Percentiles rank a stretch among this genome's conserved stretches.
Conservation (phyloP, 2,888 invertebrate genomes). For the Abrostola tripartita region DNA sequence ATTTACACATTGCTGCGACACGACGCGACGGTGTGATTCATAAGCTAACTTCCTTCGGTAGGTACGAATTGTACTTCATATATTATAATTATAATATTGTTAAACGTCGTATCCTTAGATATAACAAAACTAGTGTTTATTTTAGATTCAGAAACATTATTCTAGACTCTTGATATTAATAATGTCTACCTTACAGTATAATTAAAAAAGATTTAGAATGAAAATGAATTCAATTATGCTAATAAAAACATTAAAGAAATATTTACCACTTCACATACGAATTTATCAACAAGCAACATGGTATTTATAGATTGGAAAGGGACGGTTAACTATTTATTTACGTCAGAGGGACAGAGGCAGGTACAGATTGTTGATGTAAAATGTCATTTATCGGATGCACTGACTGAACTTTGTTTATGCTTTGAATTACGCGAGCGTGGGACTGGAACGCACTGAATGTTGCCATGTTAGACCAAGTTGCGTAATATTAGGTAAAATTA, state of each 20-base stretch:
- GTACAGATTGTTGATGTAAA: slow-evolving; percentile 2
- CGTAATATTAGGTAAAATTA: neutral
- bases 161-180: too few relatives aligned
- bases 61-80: too few relatives aligned
- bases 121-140: too few relatives aligned
- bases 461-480: slow-evolving; percentile 7
- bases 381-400: slow-evolving; percentile 8
- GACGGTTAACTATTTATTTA: neutral
- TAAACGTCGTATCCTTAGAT: too few relatives aligned
- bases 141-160: too few relatives aligned
- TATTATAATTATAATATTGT: too few relatives aligned
- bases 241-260: neutral
- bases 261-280: neutral
- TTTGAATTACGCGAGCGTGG: neutral
- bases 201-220: neutral
- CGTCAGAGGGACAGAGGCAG: slow-evolving; percentile 14
- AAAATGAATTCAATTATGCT: neutral
- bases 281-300: neutral
- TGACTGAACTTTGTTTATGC: slow-evolving; percentile 20
- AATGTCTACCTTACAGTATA: neutral
- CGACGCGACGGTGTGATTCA: too few relatives aligned
- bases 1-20: too few relatives aligned
- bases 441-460: slow-evolving; percentile 39
- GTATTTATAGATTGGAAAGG: slow-evolving; percentile 35
- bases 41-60: too few relatives aligned